Evolutionary conservation across 2,797 vertebrate species (phyloP), one percentile per base, ranked within the genome.

Genomic region (Spinibarbus caldwelli): DNA sequence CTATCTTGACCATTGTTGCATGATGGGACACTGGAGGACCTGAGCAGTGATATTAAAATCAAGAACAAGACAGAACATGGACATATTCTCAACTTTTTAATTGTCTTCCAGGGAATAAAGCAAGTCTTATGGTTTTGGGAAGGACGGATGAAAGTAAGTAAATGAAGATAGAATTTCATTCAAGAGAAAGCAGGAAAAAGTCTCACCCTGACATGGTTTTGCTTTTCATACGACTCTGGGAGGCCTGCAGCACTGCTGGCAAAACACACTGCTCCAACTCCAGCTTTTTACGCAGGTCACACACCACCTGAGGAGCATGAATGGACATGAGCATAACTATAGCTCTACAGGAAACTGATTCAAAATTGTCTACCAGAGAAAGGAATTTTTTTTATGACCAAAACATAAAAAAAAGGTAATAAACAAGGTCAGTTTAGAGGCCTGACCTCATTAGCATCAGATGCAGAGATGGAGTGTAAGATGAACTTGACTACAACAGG

Each of bases 401-500:
- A n/a, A n/a, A n/a, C n/a, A n/a, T n/a, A n/a, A n/a, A n/a, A n/a
- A n/a, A n/a, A n/a, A n/a, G n/a, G n/a, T n/a, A n/a, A n/a, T n/a
- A n/a, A n/a, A n/a, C n/a, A n/a, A n/a, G n/a, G n/a, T n/a, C 23
- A 26, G 47, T 8, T 29, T 75, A 9, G 4, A 57, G 9, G n/a
- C 84, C 90, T 88, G 91, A 99, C 98, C 97, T 99, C 96, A 57
- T 91, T 88, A 34, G 96, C 95, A 67, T 98, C 96, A 34, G 94
- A 89, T 70, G 95, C 85, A 82, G 96, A 97, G 83, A 97, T 67
- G 0, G 96, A 95, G 84, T 98, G 97, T 78, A 99, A 95, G 91
- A 99, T 96, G 91, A 99, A 99, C 92, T 98, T 99, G 77, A 99
- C 94, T 29, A 99, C 96, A 52, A 98, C 95, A 31, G 98, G 97